phyloP scores from a whole-genome alignment of 1,140 invertebrate species.

The Vanessa atalanta region DNA sequence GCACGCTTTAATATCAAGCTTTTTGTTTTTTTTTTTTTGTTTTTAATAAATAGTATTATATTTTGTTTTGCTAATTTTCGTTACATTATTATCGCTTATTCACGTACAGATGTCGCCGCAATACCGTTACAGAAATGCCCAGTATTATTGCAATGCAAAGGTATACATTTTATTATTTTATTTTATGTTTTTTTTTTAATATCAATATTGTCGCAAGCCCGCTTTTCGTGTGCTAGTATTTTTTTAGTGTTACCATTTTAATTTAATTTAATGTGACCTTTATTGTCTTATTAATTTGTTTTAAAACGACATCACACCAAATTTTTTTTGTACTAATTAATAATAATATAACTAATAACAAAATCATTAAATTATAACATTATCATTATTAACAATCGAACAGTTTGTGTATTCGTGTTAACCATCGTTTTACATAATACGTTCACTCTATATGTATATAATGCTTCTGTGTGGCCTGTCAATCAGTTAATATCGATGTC shows the following conservation, averaged over 20 bases:
- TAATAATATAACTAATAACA: too few species aligned
- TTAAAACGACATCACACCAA: too few species aligned
- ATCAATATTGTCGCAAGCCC: background rate
- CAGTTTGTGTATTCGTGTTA: too few species aligned
- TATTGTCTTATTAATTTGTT: background rate
- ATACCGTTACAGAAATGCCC: conserved; percentile 71
- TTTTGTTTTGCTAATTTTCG: conserved; percentile 32
- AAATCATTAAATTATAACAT: too few species aligned
- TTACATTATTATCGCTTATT: conserved; percentile 47
- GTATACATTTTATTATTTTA: conserved; percentile 48
- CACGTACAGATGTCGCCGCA: conserved; percentile 73
- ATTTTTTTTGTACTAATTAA: too few species aligned
- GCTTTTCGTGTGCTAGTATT: conserved; percentile 6
- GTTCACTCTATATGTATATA: too few species aligned
- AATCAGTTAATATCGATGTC: background rate
- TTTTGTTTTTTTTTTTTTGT: background rate
- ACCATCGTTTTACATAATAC: too few species aligned
- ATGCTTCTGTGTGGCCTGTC: too few species aligned
- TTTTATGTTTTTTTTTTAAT: conserved; percentile 38
- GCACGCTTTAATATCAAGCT: background rate
- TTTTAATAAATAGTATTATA: background rate
- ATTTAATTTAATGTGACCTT: background rate
- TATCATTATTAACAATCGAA: too few species aligned
- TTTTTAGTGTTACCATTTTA: background rate
- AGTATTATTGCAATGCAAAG: conserved; percentile 75